Evolutionary conservation across 2,113 vertebrate species (phyloP).

Genomic region (Fregetta grallaria): DNA sequence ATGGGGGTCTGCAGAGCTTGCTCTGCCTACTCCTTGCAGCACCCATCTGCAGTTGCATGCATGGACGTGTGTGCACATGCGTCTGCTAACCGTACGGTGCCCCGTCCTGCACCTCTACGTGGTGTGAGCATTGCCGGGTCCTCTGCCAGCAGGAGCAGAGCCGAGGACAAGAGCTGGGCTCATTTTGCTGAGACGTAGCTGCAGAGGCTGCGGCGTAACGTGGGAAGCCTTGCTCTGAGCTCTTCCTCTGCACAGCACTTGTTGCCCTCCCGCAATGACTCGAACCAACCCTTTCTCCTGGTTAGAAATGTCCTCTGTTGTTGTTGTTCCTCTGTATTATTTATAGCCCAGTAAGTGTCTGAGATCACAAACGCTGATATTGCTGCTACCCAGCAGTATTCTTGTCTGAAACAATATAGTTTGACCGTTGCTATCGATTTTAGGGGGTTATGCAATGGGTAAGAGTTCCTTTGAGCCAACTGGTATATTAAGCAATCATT

Average conservation of each 20-base stretch:
- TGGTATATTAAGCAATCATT: conserved; percentile 90
- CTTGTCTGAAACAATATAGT: conserved; percentile 77
- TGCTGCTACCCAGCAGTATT: conserved; percentile 70
- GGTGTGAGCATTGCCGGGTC: fast-evolving
- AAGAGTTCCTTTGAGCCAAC: conserved; percentile 81
- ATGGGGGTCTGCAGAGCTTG: no score
- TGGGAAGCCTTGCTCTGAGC: neutral
- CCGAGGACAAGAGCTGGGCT: neutral
- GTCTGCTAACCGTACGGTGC: neutral
- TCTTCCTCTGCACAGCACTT: neutral
- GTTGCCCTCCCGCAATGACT: neutral
- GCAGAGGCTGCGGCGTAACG: fast-evolving
- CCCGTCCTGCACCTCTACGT: fast-evolving
- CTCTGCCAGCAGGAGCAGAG: neutral
- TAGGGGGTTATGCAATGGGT: conserved; percentile 76
- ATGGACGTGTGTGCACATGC: fast-evolving
- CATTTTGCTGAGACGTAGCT: neutral
- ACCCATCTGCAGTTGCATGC: fast-evolving
- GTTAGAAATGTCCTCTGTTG: neutral
- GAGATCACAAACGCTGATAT: conserved; percentile 66
- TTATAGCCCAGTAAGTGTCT: conserved; percentile 70
- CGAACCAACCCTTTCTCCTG: neutral
- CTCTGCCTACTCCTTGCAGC: neutral
- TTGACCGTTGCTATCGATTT: conserved; percentile 85
- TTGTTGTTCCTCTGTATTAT: neutral